phyloP scores from a whole-genome alignment of 2,113 vertebrate genomes.

The Glaucidium brasilianum region DNA sequence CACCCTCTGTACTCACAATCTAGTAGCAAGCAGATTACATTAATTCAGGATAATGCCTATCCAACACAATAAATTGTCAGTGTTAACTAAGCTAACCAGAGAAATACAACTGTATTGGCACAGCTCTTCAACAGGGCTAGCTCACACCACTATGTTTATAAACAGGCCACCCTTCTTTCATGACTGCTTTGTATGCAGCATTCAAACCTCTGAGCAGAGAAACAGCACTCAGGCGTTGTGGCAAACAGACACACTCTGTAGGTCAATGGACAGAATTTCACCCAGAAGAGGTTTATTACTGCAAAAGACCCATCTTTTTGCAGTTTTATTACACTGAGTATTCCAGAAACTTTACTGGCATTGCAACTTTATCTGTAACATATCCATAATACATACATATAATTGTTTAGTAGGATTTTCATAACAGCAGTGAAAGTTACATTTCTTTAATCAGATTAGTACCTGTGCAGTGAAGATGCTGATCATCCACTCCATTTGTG shows the following conservation, averaged over 20 bases:
- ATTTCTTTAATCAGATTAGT: neutral
- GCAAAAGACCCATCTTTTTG: neutral
- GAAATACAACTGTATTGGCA: neutral
- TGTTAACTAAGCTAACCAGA: neutral
- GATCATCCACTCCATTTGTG: conserved; percentile 85
- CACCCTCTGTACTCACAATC: neutral
- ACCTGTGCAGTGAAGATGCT: conserved; percentile 89
- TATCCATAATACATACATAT: neutral
- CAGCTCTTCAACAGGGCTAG: neutral
- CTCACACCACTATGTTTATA: neutral
- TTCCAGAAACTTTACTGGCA: neutral
- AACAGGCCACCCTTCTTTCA: neutral
- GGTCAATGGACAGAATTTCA: neutral
- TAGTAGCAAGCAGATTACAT: neutral
- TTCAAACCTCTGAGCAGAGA: neutral
- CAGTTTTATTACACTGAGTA: neutral
- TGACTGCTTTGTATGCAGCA: neutral
- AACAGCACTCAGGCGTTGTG: neutral
- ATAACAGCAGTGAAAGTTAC: neutral
- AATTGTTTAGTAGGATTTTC: neutral
- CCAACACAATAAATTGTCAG: neutral
- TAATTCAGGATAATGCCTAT: neutral
- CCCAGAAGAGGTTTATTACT: neutral
- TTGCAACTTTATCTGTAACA: neutral
- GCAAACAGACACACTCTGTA: neutral